phyloP scores from a whole-genome alignment of 1,140 invertebrate species.

The Notospermus geniculatus region DNA sequence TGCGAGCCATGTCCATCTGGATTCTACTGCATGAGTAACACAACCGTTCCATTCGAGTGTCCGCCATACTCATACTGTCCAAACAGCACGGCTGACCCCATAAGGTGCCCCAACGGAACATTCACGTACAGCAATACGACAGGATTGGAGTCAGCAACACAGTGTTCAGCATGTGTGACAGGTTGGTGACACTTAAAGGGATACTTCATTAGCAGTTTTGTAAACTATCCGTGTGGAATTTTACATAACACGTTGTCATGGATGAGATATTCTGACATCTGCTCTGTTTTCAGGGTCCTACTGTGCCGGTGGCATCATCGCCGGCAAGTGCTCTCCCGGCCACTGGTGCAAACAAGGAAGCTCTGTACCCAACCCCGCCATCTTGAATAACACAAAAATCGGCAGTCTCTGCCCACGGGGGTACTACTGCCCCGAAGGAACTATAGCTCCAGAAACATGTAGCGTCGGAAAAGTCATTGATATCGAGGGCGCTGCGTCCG shows the following conservation, averaged over 20 bases:
- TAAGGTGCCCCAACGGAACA: conserved; percentile 41
- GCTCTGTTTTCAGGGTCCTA: conserved; percentile 39
- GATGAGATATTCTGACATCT: neutral
- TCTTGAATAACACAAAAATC: conserved; percentile 22
- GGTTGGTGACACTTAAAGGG: conserved; percentile 27
- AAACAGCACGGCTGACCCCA: conserved; percentile 31
- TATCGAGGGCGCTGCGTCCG: conserved; percentile 38
- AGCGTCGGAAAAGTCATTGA: conserved; percentile 37
- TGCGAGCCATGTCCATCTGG: conserved; percentile 43
- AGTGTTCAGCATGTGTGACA: conserved; percentile 38
- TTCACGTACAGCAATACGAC: conserved; percentile 33
- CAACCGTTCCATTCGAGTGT: conserved; percentile 36
- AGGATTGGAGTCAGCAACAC: conserved; percentile 25
- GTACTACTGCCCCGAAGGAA: conserved; percentile 44
- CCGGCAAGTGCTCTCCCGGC: conserved; percentile 45
- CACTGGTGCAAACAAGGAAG: conserved; percentile 37
- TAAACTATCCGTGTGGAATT: no score
- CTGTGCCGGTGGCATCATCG: conserved; percentile 41
- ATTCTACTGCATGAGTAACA: conserved; percentile 37
- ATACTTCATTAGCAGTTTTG: neutral
- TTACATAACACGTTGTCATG: no score
- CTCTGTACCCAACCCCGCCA: conserved; percentile 33
- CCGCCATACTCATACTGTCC: conserved; percentile 45
- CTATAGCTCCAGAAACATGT: conserved; percentile 28
- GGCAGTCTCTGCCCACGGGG: conserved; percentile 46